These are phyloP conservation scores for Diarsia mendica DNA, from an alignment of 2,888 invertebrate species.

Conservation along the genomic window DNA sequence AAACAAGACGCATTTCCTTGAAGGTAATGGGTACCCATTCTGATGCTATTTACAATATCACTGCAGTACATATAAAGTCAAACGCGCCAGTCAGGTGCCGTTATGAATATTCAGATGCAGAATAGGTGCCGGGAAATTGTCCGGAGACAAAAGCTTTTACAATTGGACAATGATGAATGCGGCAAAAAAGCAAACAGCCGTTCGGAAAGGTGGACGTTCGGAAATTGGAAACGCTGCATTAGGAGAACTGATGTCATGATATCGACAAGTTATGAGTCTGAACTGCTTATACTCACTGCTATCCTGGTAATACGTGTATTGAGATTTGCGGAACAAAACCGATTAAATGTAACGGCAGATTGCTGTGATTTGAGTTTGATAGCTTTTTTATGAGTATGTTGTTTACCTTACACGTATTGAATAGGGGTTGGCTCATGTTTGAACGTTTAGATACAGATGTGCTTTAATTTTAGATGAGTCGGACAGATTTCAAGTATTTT, in stretches of 20 bases:
- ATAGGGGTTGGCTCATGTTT: conserved; percentile 28
- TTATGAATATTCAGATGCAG: conserved; percentile 75
- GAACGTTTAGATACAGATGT: conserved; percentile 13
- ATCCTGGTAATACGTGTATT: conserved; percentile 63
- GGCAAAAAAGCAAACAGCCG: conserved; percentile 81
- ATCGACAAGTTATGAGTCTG: conserved; percentile 83
- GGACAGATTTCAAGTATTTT: background rate
- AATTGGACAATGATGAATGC: conserved; percentile 87
- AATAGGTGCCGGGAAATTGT: conserved; percentile 69
- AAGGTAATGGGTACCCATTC: conserved; percentile 30
- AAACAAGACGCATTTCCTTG: conserved; percentile 28
- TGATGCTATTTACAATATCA: conserved; percentile 55
- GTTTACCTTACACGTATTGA: conserved; percentile 55
- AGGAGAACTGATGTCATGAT: conserved; percentile 80
- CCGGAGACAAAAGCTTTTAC: conserved; percentile 80
- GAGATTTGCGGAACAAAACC: conserved; percentile 68
- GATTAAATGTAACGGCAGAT: conserved; percentile 69
- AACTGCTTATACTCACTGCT: conserved; percentile 63
- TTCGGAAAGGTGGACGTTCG: conserved; percentile 76
- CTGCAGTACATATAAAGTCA: conserved; percentile 62
- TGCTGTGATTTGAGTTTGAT: conserved; percentile 66
- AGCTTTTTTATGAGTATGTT: conserved; percentile 59
- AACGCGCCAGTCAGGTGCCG: conserved; percentile 72
- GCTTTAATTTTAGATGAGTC: background rate
- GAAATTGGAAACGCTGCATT: conserved; percentile 88